Evolutionary conservation across 2,113 vertebrate species (phyloP).

Genomic region (Oryzias curvinotus): DNA sequence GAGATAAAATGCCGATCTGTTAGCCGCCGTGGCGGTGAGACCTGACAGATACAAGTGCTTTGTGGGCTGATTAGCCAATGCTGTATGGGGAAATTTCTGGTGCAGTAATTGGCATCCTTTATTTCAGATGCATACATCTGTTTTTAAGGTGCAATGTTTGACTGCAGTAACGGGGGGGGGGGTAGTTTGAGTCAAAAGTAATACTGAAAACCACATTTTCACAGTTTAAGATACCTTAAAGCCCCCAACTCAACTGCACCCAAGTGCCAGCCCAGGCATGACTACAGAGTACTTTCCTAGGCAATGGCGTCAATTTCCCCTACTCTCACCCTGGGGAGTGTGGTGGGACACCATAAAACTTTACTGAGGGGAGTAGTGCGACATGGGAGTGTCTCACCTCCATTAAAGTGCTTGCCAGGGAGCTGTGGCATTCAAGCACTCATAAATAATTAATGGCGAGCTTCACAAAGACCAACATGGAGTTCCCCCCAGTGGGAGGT

Average conservation of each 20-base stretch:
- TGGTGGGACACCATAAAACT: slow-evolving; percentile 75
- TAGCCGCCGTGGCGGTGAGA: slow-evolving; percentile 67
- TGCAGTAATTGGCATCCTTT: slow-evolving; percentile 24
- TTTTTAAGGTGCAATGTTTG: slow-evolving; percentile 25
- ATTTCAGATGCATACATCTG: slow-evolving; percentile 7
- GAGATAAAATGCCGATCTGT: slow-evolving; percentile 67
- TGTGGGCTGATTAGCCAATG: slow-evolving; percentile 50
- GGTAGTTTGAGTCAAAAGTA: slow-evolving; percentile 30
- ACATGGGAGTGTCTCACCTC: slow-evolving; percentile 74
- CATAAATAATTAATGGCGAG: slow-evolving; percentile 63
- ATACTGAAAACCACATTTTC: slow-evolving; percentile 36
- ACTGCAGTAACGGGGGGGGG: slow-evolving; percentile 10
- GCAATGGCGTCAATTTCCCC: slow-evolving; percentile 70
- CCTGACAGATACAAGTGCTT: slow-evolving; percentile 61
- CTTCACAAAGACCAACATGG: slow-evolving; percentile 52
- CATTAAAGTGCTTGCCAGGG: slow-evolving; percentile 72
- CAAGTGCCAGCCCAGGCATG: slow-evolving; percentile 50
- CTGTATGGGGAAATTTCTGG: slow-evolving; percentile 31
- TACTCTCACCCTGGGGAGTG: slow-evolving; percentile 62
- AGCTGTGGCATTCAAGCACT: slow-evolving; percentile 69
- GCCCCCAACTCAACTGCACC: slow-evolving; percentile 32
- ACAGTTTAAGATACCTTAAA: slow-evolving; percentile 38
- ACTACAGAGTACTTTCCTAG: slow-evolving; percentile 63
- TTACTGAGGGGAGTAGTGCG: slow-evolving; percentile 71
- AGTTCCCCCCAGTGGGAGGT: slow-evolving; percentile 38